Base-by-base conservation (phyloP, 1,140 invertebrate genomes). In the Mya arenaria region DNA sequence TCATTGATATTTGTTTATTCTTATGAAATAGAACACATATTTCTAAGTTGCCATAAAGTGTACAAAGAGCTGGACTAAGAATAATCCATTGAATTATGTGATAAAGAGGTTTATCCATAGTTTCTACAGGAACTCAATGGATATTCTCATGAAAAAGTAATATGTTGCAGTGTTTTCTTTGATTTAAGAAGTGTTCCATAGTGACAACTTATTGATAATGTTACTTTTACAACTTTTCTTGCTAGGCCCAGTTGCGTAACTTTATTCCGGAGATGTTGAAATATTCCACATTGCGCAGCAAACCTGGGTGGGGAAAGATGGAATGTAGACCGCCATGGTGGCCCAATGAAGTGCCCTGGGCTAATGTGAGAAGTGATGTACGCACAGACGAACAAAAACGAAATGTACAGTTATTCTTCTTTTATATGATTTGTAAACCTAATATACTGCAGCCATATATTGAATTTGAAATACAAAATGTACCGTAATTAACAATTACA, bases 261-360 rank as follows among this genome's bases (percentile, higher is more conserved):
- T 99, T 99, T 92, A 99, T 99, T 88, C 98, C 98, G 60, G 95
- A 99, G 80, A 99, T 99, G 98, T 94, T 99, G 81, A 99, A 99
- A 93, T 99, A 99, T 93, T 99, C 98, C 0, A 99, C 98, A 77
- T 97, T 98, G 0, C 94, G 98, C 83, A 98, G 98, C 60, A 99
- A 99, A 92, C 98, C 98, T 34, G 98, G 98, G 25, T 99, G 98
- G 98, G 98, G 98, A 0, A 95, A 98, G 89, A 97, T 98, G 89
- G 98, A 97, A 19, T 99, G 97, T 56, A 94, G 97, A 85, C 98
- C 98, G 56, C 95, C 96, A 0, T 99, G 98, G 98, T 99, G 98
- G 98, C 98, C 98, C 19, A 97, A 97, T 92, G 98, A 99, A 92
- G 94, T 99, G 82, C 98, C 98, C 0, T 99, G 98, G 98, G 98